phyloP scores from a whole-genome alignment of 2,888 invertebrate species.

The Dryadula phaetusa region DNA sequence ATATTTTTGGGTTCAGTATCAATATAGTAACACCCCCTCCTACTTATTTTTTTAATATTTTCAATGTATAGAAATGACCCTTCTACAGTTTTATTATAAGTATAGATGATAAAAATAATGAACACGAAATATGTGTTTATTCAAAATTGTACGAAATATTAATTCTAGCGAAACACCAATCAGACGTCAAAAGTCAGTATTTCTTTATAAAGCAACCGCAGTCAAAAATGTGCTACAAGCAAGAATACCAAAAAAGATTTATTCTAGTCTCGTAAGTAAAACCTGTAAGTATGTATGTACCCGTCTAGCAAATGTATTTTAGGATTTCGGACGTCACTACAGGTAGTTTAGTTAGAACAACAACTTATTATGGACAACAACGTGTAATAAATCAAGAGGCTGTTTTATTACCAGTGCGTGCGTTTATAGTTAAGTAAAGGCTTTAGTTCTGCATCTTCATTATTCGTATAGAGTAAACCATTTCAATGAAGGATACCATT shows the following conservation, averaged over 20 bases:
- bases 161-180: neutral
- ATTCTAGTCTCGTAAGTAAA: conserved; percentile 17
- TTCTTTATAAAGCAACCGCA: neutral
- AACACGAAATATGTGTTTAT: neutral
- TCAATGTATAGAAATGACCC: no score
- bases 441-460: conserved; percentile 21
- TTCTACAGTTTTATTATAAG: no score
- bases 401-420: conserved; percentile 67
- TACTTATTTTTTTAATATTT: no score
- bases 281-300: conserved; percentile 14
- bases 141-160: neutral
- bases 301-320: conserved; percentile 33
- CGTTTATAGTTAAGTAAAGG: conserved; percentile 33
- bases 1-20: no score
- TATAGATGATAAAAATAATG: neutral
- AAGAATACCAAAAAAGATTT: neutral
- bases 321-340: conserved; percentile 47
- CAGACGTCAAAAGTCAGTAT: neutral
- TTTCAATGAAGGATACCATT: neutral
- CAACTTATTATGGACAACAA: conserved; percentile 70
- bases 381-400: conserved; percentile 72
- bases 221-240: neutral
- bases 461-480: conserved; percentile 18
- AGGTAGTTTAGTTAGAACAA: conserved; percentile 57
- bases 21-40: no score